These are phyloP conservation scores for Ascaphus truei DNA, from an alignment of 2,113 vertebrate genomes.

Conservation along the genomic window DNA sequence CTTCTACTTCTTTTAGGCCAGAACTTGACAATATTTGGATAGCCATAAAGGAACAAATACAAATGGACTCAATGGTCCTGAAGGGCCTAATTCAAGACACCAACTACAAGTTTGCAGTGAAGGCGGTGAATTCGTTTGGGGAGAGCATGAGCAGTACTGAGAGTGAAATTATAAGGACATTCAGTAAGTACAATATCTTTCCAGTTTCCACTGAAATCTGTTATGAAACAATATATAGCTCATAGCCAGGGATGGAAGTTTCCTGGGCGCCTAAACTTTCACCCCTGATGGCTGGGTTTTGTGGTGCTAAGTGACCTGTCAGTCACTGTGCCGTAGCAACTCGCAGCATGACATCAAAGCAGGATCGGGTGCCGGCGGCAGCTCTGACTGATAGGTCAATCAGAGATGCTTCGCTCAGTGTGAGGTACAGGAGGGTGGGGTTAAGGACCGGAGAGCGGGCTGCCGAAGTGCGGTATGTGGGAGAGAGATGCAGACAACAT, in stretches of 20 bases:
- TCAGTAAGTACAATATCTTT: slow-evolving; percentile 64
- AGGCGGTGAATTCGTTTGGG: slow-evolving; percentile 76
- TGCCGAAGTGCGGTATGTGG: no score
- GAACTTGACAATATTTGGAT: slow-evolving; percentile 88
- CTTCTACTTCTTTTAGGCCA: slow-evolving; percentile 64
- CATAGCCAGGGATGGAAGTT: no score
- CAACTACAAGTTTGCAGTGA: slow-evolving; percentile 83
- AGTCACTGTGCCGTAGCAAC: no score
- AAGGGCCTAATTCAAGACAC: slow-evolving; percentile 82
- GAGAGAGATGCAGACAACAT: no score
- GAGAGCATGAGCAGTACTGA: slow-evolving; percentile 71
- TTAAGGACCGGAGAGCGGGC: no score
- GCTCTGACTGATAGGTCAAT: no score
- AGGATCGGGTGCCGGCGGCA: no score
- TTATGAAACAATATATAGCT: no score
- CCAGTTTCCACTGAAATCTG: background rate
- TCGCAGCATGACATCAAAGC: no score
- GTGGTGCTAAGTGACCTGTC: no score
- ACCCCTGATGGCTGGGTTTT: background rate
- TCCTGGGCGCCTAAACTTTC: accelerated
- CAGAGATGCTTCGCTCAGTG: no score
- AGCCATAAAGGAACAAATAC: slow-evolving; percentile 78
- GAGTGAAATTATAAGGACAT: slow-evolving; percentile 69
- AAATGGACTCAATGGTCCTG: slow-evolving; percentile 87
- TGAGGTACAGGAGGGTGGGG: no score